Conservation (phyloP, 1,140 invertebrate species). For the Melipona quadrifasciata region DNA sequence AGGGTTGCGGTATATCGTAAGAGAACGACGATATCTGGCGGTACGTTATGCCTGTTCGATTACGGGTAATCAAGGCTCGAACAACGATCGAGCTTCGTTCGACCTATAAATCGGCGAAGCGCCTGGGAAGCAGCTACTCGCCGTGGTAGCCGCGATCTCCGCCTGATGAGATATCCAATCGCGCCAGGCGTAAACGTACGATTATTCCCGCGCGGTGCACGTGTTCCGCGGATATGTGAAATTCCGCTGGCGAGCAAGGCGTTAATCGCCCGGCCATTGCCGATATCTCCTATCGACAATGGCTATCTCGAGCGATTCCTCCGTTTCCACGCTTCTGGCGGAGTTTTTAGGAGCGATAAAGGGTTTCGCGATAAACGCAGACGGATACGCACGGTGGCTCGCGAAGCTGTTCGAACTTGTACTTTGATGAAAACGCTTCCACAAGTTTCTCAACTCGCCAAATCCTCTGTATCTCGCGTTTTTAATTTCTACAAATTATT, state of each 20-base stretch:
- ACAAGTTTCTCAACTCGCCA: no score
- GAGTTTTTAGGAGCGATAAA: no score
- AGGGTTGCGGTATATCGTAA: slow-evolving; percentile 34
- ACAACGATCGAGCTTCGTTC: slow-evolving; percentile 68
- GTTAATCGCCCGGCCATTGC: slow-evolving; percentile 2
- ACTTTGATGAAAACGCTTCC: no score
- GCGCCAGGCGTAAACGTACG: slow-evolving; percentile 61
- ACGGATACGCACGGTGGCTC: no score
- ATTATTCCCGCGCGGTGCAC: slow-evolving; percentile 50
- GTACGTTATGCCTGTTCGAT: slow-evolving; percentile 67
- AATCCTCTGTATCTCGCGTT: no score
- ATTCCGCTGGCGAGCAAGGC: slow-evolving; percentile 29
- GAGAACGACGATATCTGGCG: slow-evolving; percentile 56
- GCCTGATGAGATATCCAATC: slow-evolving; percentile 69
- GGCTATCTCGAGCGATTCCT: not conserved
- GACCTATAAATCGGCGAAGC: slow-evolving; percentile 70
- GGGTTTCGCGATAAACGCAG: no score
- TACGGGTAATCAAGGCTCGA: slow-evolving; percentile 65
- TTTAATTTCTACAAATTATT: no score
- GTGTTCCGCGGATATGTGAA: slow-evolving; percentile 41
- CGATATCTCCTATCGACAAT: slow-evolving; percentile 10
- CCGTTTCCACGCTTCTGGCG: not conserved
- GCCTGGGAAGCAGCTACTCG: slow-evolving; percentile 27
- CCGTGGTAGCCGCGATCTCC: slow-evolving; percentile 42
- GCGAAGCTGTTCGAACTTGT: no score